Conservation (phyloP, 2,888 invertebrate species). For the Pammene aurita region DNA sequence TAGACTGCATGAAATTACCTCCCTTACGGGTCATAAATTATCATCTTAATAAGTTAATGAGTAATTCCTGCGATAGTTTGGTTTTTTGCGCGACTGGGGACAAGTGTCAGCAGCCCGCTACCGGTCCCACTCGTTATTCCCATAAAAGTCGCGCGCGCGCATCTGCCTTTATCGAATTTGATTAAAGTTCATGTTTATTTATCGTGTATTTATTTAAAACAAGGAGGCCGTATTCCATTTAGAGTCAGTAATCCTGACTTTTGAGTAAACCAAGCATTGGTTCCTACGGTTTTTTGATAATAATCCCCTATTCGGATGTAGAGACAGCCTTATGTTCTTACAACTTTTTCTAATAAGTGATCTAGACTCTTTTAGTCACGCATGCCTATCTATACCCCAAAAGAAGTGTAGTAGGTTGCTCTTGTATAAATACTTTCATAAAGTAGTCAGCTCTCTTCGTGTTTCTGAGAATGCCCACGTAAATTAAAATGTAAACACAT, state of each 20-base stretch:
- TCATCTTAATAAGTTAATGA: slow-evolving; percentile 82
- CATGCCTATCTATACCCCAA: slow-evolving; percentile 3
- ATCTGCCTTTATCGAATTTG: slow-evolving; percentile 82
- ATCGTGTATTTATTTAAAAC: slow-evolving; percentile 68
- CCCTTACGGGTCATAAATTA: slow-evolving; percentile 74
- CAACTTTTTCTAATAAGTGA: neutral
- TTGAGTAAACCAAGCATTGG: slow-evolving; percentile 8
- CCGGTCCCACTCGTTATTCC: slow-evolving; percentile 71
- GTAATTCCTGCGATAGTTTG: slow-evolving; percentile 74
- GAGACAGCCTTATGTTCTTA: neutral
- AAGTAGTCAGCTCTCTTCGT: slow-evolving; percentile 7
- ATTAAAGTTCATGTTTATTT: slow-evolving; percentile 82
- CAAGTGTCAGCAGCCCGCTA: slow-evolving; percentile 63
- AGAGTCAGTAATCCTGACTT: slow-evolving; percentile 47
- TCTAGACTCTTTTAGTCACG: slow-evolving; percentile 8
- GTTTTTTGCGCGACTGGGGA: slow-evolving; percentile 66
- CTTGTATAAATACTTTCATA: slow-evolving; percentile 3
- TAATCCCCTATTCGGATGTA: slow-evolving; percentile 21
- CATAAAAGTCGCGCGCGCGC: slow-evolving; percentile 69
- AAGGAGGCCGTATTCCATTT: slow-evolving; percentile 58
- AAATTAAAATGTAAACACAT: slow-evolving; percentile 42
- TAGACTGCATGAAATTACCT: slow-evolving; percentile 72
- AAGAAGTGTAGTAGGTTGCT: slow-evolving; percentile 3
- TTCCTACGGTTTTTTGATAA: slow-evolving; percentile 23
- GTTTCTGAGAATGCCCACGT: slow-evolving; percentile 28